These are phyloP conservation scores for Sarcophaga variegata DNA, from an alignment of 2,888 invertebrate species.

Conservation along the genomic window DNA sequence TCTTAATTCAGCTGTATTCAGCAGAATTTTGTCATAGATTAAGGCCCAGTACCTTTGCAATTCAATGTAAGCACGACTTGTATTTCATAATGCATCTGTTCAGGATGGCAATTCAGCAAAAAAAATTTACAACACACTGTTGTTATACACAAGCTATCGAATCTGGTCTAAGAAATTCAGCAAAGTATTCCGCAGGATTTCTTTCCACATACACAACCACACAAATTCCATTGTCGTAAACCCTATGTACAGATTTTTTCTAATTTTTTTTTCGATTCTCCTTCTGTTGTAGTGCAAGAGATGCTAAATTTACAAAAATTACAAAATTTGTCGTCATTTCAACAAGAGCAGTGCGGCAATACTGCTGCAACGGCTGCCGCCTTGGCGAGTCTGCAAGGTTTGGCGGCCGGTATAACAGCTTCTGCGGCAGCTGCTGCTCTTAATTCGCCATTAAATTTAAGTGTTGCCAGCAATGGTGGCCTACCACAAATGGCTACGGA, in stretches of 20 bases:
- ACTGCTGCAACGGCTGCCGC: conserved; percentile 83
- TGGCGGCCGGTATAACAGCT: conserved; percentile 80
- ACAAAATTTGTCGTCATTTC: conserved; percentile 89
- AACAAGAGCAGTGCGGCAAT: conserved; percentile 84
- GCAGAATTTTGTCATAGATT: too few species aligned
- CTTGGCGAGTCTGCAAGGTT: conserved; percentile 86
- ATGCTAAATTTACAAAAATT: conserved; percentile 85
- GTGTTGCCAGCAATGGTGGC: conserved; percentile 84
- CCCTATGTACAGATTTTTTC: conserved; percentile 53
- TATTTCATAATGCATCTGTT: too few species aligned
- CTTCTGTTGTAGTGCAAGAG: conserved; percentile 80
- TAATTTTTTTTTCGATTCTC: conserved; percentile 63
- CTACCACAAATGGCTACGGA: conserved; percentile 57
- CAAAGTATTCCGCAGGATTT: neutral
- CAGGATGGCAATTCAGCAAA: too few species aligned
- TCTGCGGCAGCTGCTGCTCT: conserved; percentile 84
- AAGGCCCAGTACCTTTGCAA: too few species aligned
- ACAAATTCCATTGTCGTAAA: neutral
- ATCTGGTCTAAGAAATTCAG: neutral
- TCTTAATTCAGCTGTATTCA: too few species aligned
- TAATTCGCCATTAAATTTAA: conserved; percentile 92
- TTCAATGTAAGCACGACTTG: too few species aligned
- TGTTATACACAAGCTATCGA: too few species aligned
- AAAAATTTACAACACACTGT: too few species aligned
- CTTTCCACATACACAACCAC: neutral